Percentiles rank a stretch among this genome's conserved stretches.
These are phyloP conservation scores for Leptinotarsa rubiginosa DNA, from an alignment of 2,888 invertebrate genomes.

Conservation along the genomic window DNA sequence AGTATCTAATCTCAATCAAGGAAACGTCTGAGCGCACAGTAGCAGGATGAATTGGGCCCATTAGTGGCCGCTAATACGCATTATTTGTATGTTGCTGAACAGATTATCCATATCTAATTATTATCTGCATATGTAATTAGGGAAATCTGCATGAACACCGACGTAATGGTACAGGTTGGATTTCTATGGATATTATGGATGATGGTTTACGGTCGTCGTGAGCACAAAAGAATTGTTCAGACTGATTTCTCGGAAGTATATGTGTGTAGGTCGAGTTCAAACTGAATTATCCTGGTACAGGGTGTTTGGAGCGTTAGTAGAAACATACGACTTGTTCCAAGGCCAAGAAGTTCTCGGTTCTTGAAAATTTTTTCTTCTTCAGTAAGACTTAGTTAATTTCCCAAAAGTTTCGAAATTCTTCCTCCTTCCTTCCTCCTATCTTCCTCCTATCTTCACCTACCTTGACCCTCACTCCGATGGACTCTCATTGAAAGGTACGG, in stretches of 20 bases:
- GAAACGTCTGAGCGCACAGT: conserved; percentile 24
- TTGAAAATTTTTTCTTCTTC: too few relatives aligned
- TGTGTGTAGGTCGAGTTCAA: background rate
- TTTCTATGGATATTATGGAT: conserved; percentile 19
- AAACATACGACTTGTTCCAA: background rate
- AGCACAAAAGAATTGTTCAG: conserved; percentile 7
- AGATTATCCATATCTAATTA: conserved; percentile 33
- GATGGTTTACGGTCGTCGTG: conserved; percentile 1
- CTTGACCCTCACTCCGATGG: too few relatives aligned
- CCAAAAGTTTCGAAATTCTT: too few relatives aligned
- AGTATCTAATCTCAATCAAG: conserved; percentile 26
- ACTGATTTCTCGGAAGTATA: conserved; percentile 10
- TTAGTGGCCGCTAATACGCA: conserved; percentile 29
- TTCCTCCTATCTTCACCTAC: too few relatives aligned
- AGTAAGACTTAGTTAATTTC: too few relatives aligned
- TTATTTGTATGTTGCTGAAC: conserved; percentile 16
- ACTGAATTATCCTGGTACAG: background rate
- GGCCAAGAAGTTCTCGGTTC: too few relatives aligned
- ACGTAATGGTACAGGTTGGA: conserved; percentile 3
- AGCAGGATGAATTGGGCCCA: conserved; percentile 30
- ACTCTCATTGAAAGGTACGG: too few relatives aligned
- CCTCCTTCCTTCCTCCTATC: too few relatives aligned
- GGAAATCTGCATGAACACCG: conserved; percentile 18
- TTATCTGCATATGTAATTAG: conserved; percentile 32
- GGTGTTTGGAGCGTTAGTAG: background rate